Conservation (phyloP, 1,140 invertebrate species). For the Cylas formicarius region DNA sequence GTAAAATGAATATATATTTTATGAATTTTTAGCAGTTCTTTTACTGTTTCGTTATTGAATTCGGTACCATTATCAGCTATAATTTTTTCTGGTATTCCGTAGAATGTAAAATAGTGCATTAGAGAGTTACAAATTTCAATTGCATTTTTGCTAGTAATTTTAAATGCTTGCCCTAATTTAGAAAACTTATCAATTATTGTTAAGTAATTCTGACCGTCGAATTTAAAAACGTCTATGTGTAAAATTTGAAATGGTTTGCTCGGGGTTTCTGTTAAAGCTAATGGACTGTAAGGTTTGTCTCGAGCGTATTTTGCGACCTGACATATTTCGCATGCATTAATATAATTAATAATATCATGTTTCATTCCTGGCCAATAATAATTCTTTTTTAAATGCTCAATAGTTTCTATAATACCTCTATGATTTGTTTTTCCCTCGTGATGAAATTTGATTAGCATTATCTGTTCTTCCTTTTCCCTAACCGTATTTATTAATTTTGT, state of each 20-base stretch:
- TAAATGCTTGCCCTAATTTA: slow-evolving; percentile 8
- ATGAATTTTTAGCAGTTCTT: slow-evolving; percentile 8
- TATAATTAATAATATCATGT: slow-evolving; percentile 7
- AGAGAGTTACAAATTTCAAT: slow-evolving; percentile 4
- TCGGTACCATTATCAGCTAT: slow-evolving; percentile 2
- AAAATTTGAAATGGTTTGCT: slow-evolving; percentile 5
- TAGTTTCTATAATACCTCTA: neutral
- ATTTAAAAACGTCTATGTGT: slow-evolving; percentile 2
- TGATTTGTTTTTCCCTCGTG: slow-evolving; percentile 4
- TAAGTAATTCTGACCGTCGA: slow-evolving; percentile 10
- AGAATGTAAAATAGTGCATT: slow-evolving; percentile 9
- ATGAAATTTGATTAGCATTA: neutral
- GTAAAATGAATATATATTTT: slow-evolving; percentile 15
- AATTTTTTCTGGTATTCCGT: slow-evolving; percentile 6
- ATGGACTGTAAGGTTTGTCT: neutral
- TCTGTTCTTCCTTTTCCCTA: neutral
- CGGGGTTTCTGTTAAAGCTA: neutral
- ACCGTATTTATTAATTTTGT: neutral
- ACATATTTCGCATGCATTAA: slow-evolving; percentile 13
- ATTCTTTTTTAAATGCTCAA: slow-evolving; percentile 1
- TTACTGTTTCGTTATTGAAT: slow-evolving; percentile 10
- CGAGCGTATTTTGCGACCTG: slow-evolving; percentile 1
- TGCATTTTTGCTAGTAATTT: slow-evolving; percentile 5
- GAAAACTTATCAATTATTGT: slow-evolving; percentile 7
- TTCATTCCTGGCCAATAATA: slow-evolving; percentile 2